Conservation (phyloP, 2,888 invertebrate genomes). For the Sceliomorpha sp. region DNA sequence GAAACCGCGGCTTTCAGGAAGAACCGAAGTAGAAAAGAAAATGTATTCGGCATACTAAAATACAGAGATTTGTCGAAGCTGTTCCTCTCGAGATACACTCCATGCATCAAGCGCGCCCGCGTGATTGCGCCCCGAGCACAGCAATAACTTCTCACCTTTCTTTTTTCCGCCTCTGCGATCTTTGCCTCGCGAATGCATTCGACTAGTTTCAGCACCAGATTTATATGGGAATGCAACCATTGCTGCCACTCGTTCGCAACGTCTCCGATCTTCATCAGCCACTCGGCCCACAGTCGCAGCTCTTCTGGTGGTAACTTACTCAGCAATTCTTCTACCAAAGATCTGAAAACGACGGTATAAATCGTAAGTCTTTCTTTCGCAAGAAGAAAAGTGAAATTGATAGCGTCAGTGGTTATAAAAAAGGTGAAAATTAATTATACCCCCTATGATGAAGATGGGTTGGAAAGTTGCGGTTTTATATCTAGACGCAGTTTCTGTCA, state of each 20-base stretch:
- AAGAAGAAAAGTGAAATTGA: no score
- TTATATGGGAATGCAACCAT: constrained; percentile 66
- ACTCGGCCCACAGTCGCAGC: constrained; percentile 67
- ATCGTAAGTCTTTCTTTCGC: no score
- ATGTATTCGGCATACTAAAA: constrained; percentile 23
- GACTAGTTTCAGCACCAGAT: constrained; percentile 61
- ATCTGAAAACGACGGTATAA: constrained; percentile 34
- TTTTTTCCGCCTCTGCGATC: constrained; percentile 2
- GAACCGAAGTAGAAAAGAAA: constrained; percentile 18
- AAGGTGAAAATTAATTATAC: no score
- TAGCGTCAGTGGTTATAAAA: no score
- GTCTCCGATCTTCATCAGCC: constrained; percentile 68
- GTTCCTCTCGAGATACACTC: constrained; percentile 15
- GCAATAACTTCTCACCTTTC: constrained; percentile 32
- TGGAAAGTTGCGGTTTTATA: no score
- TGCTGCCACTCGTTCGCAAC: constrained; percentile 66
- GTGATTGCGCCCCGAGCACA: constrained; percentile 16
- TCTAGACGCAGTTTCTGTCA: no score
- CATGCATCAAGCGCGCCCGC: constrained; percentile 17
- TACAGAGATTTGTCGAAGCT: constrained; percentile 25
- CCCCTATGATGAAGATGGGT: no score
- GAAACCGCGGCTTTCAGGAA: not conserved
- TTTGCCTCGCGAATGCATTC: constrained; percentile 53
- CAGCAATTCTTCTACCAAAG: constrained; percentile 56
- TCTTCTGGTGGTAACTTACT: constrained; percentile 66